A percentile compares a stretch with the other conserved stretches of the same genome.
phyloP scores from a whole-genome alignment of 2,888 invertebrate genomes.

The Smittia sp. region DNA sequence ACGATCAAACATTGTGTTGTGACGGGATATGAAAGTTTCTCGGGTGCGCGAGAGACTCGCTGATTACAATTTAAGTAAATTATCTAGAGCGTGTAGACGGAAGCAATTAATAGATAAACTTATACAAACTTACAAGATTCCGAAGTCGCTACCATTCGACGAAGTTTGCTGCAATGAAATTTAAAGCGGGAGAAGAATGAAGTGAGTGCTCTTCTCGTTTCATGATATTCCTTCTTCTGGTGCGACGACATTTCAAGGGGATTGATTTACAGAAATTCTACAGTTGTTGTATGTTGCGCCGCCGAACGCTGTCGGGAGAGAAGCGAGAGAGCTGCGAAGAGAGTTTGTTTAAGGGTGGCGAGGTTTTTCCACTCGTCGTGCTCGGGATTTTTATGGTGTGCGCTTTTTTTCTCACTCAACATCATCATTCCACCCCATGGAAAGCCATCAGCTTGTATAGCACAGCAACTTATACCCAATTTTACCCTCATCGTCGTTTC shows the following conservation, averaged over 20 bases:
- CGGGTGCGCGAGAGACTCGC: too few species aligned
- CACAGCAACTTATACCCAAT: constrained; percentile 14
- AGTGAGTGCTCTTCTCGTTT: too few species aligned
- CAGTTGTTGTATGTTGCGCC: neutral
- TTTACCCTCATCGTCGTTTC: constrained; percentile 39
- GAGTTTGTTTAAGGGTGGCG: constrained; percentile 34
- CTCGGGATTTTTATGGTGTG: constrained; percentile 32
- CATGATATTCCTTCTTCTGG: neutral
- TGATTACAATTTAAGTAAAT: too few species aligned
- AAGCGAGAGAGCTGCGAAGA: constrained; percentile 24
- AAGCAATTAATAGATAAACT: too few species aligned
- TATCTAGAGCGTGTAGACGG: too few species aligned
- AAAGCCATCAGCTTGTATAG: neutral
- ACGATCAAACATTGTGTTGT: constrained; percentile 21
- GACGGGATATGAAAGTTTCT: neutral
- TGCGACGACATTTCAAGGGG: constrained; percentile 17
- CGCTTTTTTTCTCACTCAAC: constrained; percentile 36
- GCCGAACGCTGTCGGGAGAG: neutral
- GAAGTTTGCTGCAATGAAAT: too few species aligned
- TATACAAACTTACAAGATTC: too few species aligned
- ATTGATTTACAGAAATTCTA: constrained; percentile 25
- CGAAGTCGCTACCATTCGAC: too few species aligned
- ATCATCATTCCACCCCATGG: constrained; percentile 30
- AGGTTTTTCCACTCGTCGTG: neutral
- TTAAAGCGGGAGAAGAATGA: too few species aligned